These are phyloP conservation scores for Bombus pascuorum DNA, from an alignment of 1,140 invertebrate genomes.

Conservation along the genomic window DNA sequence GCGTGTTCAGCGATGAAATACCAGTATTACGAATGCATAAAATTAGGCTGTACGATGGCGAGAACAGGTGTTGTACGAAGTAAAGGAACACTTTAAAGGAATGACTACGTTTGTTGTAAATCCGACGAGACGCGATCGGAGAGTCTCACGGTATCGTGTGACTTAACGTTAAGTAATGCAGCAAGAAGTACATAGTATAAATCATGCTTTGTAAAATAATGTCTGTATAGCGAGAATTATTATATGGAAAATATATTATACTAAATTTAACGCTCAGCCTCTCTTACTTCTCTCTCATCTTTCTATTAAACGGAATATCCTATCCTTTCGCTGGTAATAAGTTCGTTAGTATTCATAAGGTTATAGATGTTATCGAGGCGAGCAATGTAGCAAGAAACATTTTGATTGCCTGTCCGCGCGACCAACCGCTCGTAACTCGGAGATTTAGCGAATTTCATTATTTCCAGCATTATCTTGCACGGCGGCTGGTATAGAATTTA, in stretches of 20 bases:
- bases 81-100: not conserved
- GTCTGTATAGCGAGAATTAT: conserved; percentile 83
- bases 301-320: not conserved
- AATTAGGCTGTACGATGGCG: conserved; percentile 66
- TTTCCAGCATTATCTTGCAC: conserved; percentile 4
- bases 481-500: not conserved
- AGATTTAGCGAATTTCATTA: conserved; percentile 22
- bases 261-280: conserved; percentile 76
- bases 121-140: conserved; percentile 43
- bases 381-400: conserved; percentile 15
- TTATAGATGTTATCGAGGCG: conserved; percentile 16
- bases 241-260: conserved; percentile 84
- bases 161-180: conserved; percentile 70
- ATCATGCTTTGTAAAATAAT: conserved; percentile 83
- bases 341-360: conserved; percentile 30
- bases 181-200: conserved; percentile 69
- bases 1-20: conserved; percentile 77
- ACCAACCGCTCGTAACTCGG: not conserved
- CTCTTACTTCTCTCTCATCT: not conserved
- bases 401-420: conserved; percentile 3
- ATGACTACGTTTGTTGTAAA: conserved; percentile 20
- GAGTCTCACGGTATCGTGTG: conserved; percentile 38
- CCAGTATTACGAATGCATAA: conserved; percentile 83
- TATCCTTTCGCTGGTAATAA: not conserved
- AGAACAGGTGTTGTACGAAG: conserved; percentile 16